Conservation (phyloP, 2,888 invertebrate genomes). For the Acrobasis consociella region DNA sequence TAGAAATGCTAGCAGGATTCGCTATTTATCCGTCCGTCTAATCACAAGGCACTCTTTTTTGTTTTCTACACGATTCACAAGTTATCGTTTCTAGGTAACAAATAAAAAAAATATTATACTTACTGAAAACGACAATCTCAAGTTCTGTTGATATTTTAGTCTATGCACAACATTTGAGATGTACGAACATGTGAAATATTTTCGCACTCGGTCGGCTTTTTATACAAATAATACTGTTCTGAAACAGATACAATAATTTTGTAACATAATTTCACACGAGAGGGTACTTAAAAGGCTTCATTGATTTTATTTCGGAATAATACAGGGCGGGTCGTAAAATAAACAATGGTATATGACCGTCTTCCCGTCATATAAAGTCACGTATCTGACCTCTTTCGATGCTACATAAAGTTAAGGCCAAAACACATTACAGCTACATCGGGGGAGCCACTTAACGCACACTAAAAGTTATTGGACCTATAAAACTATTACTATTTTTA, state of each 20-base stretch:
- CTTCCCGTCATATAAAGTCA: slow-evolving; percentile 6
- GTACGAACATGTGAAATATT: too few relatives aligned
- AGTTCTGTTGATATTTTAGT: too few relatives aligned
- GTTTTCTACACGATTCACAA: too few relatives aligned
- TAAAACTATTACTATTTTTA: slow-evolving; percentile 12
- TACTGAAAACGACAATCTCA: too few relatives aligned
- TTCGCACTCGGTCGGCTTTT: too few relatives aligned
- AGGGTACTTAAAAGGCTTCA: slow-evolving; percentile 4
- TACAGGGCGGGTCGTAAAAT: slow-evolving; percentile 3
- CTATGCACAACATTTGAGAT: too few relatives aligned
- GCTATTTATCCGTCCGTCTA: too few relatives aligned
- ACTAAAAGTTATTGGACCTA: slow-evolving; percentile 8
- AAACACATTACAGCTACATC: slow-evolving; percentile 35
- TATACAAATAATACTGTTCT: too few relatives aligned
- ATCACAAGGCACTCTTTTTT: too few relatives aligned
- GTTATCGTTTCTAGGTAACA: too few relatives aligned
- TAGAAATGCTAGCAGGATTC: too few relatives aligned
- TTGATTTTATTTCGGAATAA: slow-evolving; percentile 11
- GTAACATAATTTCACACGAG: not conserved
- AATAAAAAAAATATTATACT: too few relatives aligned
- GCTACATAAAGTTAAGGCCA: slow-evolving; percentile 45
- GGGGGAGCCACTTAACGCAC: not conserved
- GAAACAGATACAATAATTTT: not conserved
- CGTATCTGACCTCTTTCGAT: slow-evolving; percentile 12
- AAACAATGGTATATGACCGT: slow-evolving; percentile 10